phyloP scores from a whole-genome alignment of 2,888 invertebrate genomes.

The Scaptomyza cyrtandrae region DNA sequence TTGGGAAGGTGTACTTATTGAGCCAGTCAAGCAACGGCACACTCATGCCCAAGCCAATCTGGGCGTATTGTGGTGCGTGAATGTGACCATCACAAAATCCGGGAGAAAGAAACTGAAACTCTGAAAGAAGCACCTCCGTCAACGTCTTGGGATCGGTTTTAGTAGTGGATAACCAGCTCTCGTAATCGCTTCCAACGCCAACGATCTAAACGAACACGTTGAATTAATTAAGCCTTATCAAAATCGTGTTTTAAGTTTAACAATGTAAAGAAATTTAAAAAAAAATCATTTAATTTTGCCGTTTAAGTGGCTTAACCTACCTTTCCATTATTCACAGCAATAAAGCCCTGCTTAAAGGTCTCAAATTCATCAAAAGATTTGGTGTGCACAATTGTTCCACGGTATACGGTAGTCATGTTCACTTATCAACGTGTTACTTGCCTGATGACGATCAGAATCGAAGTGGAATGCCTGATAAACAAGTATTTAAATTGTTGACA shows the following conservation, averaged over 20 bases:
- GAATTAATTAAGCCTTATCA: background rate
- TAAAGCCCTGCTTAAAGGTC: conserved; percentile 85
- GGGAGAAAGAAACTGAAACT: conserved; percentile 91
- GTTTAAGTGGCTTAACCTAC: conserved; percentile 78
- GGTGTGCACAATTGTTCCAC: conserved; percentile 84
- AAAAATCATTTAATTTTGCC: background rate
- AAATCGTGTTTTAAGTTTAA: background rate
- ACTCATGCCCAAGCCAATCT: conserved; percentile 93
- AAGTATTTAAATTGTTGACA: conserved; percentile 55
- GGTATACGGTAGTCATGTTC: conserved; percentile 78
- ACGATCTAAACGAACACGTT: conserved; percentile 81
- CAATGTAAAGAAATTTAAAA: background rate
- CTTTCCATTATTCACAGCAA: conserved; percentile 87
- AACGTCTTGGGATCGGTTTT: conserved; percentile 12
- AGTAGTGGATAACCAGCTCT: conserved; percentile 61
- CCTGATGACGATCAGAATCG: conserved; percentile 12
- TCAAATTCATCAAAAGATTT: conserved; percentile 83
- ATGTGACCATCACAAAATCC: conserved; percentile 96
- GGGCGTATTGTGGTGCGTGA: conserved; percentile 95
- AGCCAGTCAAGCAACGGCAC: conserved; percentile 93
- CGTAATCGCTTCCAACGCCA: conserved; percentile 82
- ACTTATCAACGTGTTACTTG: conserved; percentile 21
- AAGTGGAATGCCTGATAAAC: conserved; percentile 42
- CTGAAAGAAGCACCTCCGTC: conserved; percentile 70
- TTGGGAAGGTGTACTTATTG: conserved; percentile 92